Percentiles rank a stretch among this genome's conserved stretches.
phyloP scores from a whole-genome alignment of 2,113 vertebrate genomes.

The Psittacula cyanocephala region DNA sequence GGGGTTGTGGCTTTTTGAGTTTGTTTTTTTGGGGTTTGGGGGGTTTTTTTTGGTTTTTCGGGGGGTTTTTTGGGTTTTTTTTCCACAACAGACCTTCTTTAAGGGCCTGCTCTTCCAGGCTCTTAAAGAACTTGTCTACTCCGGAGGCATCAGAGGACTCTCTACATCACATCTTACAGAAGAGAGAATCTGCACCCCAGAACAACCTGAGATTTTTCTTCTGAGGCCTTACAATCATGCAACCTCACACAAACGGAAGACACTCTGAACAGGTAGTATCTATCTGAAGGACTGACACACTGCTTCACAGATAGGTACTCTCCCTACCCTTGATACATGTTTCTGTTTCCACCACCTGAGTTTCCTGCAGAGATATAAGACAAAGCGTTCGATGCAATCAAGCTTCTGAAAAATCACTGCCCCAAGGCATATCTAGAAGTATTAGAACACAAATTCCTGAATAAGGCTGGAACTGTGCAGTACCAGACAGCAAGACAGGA shows the following conservation, averaged over 20 bases:
- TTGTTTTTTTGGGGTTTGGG: too few relatives aligned
- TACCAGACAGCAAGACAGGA: not conserved
- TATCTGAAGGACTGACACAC: not conserved
- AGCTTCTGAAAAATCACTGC: not conserved
- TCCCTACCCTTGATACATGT: not conserved
- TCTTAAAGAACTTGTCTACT: not conserved
- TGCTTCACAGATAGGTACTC: not conserved
- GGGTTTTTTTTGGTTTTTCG: too few relatives aligned
- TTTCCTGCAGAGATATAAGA: not conserved
- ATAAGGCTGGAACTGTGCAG: not conserved
- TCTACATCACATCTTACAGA: not conserved
- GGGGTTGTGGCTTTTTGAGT: too few relatives aligned
- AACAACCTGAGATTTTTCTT: not conserved
- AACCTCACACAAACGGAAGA: not conserved
- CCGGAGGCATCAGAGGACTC: not conserved
- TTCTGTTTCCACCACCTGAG: not conserved
- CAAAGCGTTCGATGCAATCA: not conserved
- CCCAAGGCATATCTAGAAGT: not conserved
- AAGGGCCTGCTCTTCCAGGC: not conserved
- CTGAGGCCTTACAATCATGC: not conserved
- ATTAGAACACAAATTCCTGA: not conserved
- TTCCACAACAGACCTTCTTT: not conserved
- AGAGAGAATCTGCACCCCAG: not conserved
- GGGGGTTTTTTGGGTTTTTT: not conserved
- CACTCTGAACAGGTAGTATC: not conserved